Evolutionary conservation across 2,888 invertebrate genomes (phyloP), one percentile per base, ranked within the genome.

Genomic region (Tachina fera): DNA sequence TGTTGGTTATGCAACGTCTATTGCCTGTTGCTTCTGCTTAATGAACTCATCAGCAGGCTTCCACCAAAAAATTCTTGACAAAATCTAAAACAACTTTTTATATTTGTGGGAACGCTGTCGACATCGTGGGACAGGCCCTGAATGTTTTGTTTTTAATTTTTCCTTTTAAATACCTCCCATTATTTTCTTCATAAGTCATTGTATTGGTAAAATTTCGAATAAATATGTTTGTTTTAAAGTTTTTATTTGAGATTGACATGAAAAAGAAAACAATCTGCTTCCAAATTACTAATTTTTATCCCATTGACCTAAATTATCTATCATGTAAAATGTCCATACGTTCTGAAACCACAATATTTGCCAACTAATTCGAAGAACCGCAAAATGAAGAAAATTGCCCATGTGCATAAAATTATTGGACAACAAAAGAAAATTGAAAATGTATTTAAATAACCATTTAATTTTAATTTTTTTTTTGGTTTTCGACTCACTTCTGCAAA

Each of bases 351-450:
- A 68, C 70, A 79, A 71, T 51, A 43, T 63, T n/a, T 63, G 31
- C 2, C 51, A 70, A 61, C 8, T 14, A 19, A n/a, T n/a, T 11
- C 1, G 3, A 31, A 71, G 45, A 63, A 56, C 6, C 31, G 31
- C 31, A 31, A 31, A 0, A 31, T 5, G 2, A 31, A 6, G 31
- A 53, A 13, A 47, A 58, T 9, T 11, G 39, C 6, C 5, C 1
- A 41, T 51, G n/a, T n/a, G n/a, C n/a, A 74, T 16, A 51, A 58
- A 80, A 47, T 43, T 72, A 43, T 43, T 60, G 60, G 67, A 31
- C 43, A 68, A 60, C 67, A 81, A 81, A 74, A 74, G 60, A 53
- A 60, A 67, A 72, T 67, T 65, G 31, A 80, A 31, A 81, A 60
- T 81, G 41, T 68, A 75, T 74, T 81, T 75, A 68, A 51, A 60